phyloP scores from a whole-genome alignment of 92 coral and sea anemone species.

The Phenganax subtilis region DNA sequence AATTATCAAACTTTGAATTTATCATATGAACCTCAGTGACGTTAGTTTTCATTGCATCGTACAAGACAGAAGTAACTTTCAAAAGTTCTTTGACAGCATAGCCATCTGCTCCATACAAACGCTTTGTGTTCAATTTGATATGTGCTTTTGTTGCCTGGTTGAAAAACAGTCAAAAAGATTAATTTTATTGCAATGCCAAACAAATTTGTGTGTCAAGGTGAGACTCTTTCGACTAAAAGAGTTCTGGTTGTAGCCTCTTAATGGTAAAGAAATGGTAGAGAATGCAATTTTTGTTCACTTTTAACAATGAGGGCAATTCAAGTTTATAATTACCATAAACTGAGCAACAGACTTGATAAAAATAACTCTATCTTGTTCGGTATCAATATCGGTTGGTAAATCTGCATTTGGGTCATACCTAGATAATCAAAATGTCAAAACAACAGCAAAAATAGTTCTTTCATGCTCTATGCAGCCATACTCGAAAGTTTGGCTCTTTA shows the following conservation, averaged over 20 bases:
- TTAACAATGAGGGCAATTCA: too few relatives aligned
- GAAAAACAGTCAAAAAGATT: neutral
- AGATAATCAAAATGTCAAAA: neutral
- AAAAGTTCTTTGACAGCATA: slow-evolving; percentile 97
- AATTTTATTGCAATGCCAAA: too few relatives aligned
- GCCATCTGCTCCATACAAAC: slow-evolving; percentile 97
- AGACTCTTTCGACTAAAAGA: too few relatives aligned
- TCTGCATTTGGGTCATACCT: slow-evolving; percentile 98
- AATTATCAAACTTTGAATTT: neutral
- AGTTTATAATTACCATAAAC: slow-evolving; percentile 66
- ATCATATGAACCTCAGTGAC: slow-evolving; percentile 47
- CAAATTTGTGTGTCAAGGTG: too few relatives aligned
- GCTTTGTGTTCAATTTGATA: slow-evolving; percentile 92
- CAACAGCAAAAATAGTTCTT: neutral
- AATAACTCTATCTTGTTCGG: slow-evolving; percentile 92
- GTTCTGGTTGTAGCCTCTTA: neutral
- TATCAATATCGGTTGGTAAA: slow-evolving; percentile 89
- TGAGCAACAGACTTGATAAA: slow-evolving; percentile 94
- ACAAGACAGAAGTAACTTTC: slow-evolving; percentile 88
- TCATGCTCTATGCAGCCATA: too few relatives aligned
- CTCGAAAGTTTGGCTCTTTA: too few relatives aligned
- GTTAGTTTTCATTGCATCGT: slow-evolving; percentile 93
- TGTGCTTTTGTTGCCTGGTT: slow-evolving; percentile 97
- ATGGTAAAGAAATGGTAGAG: neutral
- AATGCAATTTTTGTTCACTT: neutral